These are phyloP conservation scores for Furnarius figulus DNA, from an alignment of 2,113 vertebrate genomes.

Conservation along the genomic window DNA sequence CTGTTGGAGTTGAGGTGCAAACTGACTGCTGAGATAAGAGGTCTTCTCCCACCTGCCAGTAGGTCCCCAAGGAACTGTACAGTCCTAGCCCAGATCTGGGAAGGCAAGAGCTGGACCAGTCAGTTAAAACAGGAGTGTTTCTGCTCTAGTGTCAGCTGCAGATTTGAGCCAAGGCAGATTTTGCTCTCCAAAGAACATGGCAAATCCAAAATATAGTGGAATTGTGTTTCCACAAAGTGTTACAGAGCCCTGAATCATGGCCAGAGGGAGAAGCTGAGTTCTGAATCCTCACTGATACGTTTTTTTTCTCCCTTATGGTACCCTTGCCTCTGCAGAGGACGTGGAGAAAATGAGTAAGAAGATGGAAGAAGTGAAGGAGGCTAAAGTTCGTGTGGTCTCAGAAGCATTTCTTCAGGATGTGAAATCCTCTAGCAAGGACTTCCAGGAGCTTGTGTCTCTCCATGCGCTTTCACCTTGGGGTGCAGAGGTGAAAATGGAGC, in stretches of 20 bases:
- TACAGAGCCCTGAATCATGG: background rate
- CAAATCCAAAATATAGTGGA: background rate
- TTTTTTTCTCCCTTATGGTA: background rate
- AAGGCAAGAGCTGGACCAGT: background rate
- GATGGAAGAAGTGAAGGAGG: conserved; percentile 92
- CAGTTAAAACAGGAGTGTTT: background rate
- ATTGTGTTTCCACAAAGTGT: background rate
- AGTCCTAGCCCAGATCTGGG: background rate
- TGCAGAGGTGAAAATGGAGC: conserved; percentile 87
- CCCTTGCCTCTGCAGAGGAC: conserved; percentile 82
- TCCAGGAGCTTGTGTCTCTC: conserved; percentile 86
- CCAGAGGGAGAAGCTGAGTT: background rate
- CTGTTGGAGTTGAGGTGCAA: background rate
- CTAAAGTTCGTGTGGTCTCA: conserved; percentile 86
- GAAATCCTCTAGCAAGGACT: conserved; percentile 80
- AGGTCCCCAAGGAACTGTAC: background rate
- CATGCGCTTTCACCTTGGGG: conserved; percentile 92
- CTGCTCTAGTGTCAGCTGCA: background rate
- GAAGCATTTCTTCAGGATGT: conserved; percentile 89
- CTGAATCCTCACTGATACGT: background rate
- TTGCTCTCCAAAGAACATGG: background rate
- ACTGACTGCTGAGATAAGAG: background rate
- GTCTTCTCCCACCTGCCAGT: background rate
- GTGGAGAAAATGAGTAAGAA: conserved; percentile 96
- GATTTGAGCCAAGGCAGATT: background rate